These are phyloP conservation scores for Alcis repandata DNA, from an alignment of 2,888 invertebrate genomes.

Conservation along the genomic window DNA sequence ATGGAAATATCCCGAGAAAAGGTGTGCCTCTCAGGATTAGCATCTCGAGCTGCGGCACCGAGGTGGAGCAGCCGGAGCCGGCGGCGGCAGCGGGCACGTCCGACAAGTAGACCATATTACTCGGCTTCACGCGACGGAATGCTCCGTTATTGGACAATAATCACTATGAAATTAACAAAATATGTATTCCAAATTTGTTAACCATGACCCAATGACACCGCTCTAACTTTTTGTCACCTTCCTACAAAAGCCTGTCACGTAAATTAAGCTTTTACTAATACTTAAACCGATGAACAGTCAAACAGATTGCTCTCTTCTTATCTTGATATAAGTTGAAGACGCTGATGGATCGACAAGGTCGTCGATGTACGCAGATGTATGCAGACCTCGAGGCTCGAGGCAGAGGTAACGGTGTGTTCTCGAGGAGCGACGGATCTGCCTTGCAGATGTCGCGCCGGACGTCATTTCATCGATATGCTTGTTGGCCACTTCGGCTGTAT, in stretches of 20 bases:
- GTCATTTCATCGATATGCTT: constrained; percentile 18
- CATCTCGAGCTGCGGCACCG: neutral
- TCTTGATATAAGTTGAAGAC: neutral
- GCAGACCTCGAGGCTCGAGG: constrained; percentile 14
- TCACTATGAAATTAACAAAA: too few relatives aligned
- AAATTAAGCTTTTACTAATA: too few relatives aligned
- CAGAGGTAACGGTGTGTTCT: constrained; percentile 48
- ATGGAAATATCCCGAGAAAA: constrained; percentile 19
- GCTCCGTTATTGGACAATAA: too few relatives aligned
- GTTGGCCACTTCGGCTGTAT: constrained; percentile 13
- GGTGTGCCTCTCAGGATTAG: neutral
- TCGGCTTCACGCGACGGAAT: too few relatives aligned
- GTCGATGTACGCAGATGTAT: constrained; percentile 56
- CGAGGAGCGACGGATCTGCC: constrained; percentile 70
- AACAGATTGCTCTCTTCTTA: neutral
- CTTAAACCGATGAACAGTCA: neutral
- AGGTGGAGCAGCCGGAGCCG: too few relatives aligned
- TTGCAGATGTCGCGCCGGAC: constrained; percentile 61
- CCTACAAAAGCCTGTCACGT: too few relatives aligned
- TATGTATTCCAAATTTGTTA: too few relatives aligned
- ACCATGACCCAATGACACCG: too few relatives aligned
- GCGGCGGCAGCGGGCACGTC: too few relatives aligned
- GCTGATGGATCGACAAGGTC: neutral
- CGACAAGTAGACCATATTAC: too few relatives aligned
- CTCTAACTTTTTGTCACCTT: too few relatives aligned